phyloP scores from a whole-genome alignment of 2,113 vertebrate genomes.

The Etheostoma cragini region DNA sequence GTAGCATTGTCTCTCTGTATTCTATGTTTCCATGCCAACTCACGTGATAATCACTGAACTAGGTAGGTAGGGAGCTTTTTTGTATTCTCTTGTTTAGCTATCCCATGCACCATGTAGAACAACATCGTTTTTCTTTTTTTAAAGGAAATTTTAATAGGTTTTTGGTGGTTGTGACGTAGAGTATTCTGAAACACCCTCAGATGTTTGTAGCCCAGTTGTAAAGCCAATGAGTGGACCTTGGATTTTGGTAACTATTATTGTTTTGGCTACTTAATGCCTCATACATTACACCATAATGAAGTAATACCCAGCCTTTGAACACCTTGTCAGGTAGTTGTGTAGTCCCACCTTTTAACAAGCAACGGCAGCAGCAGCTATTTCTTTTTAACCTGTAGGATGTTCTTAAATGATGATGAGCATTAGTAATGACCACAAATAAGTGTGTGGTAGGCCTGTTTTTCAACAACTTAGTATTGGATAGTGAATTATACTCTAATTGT shows the following conservation, averaged over 20 bases:
- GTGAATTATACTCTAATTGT: conserved; percentile 52
- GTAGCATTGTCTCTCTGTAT: background rate
- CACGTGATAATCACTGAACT: conserved; percentile 32
- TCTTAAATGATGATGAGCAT: conserved; percentile 2
- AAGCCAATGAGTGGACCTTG: conserved; percentile 8
- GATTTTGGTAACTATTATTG: background rate
- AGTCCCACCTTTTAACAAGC: background rate
- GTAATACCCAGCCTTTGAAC: background rate
- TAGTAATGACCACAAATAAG: background rate
- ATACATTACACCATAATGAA: background rate
- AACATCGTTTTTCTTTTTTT: too few relatives aligned
- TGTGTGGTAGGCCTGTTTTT: conserved; percentile 14
- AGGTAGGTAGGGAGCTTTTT: conserved; percentile 51
- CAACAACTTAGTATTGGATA: conserved; percentile 22
- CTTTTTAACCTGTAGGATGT: conserved; percentile 27
- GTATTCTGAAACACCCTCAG: conserved; percentile 10
- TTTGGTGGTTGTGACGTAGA: too few relatives aligned
- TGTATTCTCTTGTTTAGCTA: conserved; percentile 23
- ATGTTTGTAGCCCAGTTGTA: background rate
- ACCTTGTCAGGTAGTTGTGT: background rate
- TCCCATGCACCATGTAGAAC: conserved; percentile 8
- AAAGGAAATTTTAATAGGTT: too few relatives aligned
- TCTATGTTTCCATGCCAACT: conserved; percentile 68
- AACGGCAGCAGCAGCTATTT: conserved; percentile 16
- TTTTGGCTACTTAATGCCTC: background rate